Conservation (phyloP, 2,113 vertebrate genomes). For the Tachysurus fulvidraco region DNA sequence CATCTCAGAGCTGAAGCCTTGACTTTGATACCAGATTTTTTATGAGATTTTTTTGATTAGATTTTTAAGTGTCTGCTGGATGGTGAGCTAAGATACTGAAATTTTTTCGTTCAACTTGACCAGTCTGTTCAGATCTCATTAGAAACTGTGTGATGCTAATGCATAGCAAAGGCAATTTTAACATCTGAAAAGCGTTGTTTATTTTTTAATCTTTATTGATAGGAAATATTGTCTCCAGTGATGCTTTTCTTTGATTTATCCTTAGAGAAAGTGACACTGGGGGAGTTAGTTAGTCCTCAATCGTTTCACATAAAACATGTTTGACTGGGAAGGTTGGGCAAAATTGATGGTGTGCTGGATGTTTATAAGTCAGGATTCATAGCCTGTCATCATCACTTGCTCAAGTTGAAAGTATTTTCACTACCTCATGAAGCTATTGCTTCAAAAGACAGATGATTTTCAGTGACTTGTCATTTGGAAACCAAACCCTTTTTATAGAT, state of each 20-base stretch:
- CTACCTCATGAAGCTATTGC: slow-evolving; percentile 10
- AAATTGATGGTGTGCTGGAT: slow-evolving; percentile 54
- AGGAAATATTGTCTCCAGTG: slow-evolving; percentile 8
- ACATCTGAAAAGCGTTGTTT: slow-evolving; percentile 1
- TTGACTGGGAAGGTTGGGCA: slow-evolving; percentile 53
- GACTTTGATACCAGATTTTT: background rate
- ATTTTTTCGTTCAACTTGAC: no score
- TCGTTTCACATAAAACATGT: slow-evolving; percentile 57
- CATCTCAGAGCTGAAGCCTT: background rate
- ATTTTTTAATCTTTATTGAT: slow-evolving; percentile 11
- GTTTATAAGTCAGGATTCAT: slow-evolving; percentile 63
- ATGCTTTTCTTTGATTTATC: slow-evolving; percentile 47
- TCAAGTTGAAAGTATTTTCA: slow-evolving; percentile 55
- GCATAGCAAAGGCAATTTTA: background rate
- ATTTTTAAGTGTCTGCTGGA: background rate
- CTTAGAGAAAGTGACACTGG: slow-evolving; percentile 51
- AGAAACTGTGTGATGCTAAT: background rate
- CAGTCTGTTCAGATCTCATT: no score
- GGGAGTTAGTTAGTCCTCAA: slow-evolving; percentile 48
- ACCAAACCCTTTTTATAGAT: slow-evolving; percentile 3
- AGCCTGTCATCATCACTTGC: slow-evolving; percentile 59
- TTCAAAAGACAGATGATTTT: slow-evolving; percentile 53
- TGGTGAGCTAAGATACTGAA: background rate
- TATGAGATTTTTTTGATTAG: no score
- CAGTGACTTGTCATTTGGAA: slow-evolving; percentile 44